Conservation (phyloP, 2,797 vertebrate species). For the Megaceryle alcyon region DNA sequence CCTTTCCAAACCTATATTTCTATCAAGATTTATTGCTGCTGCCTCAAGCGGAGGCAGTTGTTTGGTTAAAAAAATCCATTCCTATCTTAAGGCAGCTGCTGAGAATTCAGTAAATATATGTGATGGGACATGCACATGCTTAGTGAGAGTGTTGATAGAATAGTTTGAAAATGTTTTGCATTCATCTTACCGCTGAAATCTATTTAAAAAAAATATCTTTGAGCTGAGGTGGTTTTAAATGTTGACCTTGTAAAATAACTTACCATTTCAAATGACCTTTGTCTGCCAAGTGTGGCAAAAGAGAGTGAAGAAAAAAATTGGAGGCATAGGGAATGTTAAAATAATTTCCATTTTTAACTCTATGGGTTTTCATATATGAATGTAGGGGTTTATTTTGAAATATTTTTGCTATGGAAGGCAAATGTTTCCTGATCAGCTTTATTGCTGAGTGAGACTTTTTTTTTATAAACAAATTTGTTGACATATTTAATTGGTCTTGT, state of each 20-base stretch:
- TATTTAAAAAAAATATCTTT: neutral
- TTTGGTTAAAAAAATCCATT: neutral
- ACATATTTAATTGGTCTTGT: neutral
- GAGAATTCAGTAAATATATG: neutral
- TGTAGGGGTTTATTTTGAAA: neutral
- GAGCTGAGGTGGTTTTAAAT: neutral
- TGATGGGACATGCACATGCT: neutral
- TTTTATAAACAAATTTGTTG: neutral
- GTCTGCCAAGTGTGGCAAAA: neutral
- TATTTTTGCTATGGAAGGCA: neutral
- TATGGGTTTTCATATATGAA: neutral
- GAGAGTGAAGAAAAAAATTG: neutral
- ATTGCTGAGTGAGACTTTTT: neutral
- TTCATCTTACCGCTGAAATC: neutral
- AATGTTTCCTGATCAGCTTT: neutral
- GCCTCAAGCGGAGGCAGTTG: neutral
- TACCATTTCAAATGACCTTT: neutral
- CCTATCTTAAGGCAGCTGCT: neutral
- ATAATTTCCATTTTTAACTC: neutral
- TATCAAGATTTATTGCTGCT: neutral
- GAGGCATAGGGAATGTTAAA: neutral
- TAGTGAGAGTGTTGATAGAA: neutral
- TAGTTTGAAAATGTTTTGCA: neutral
- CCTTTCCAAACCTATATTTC: neutral
- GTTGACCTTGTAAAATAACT: neutral